Evolutionary conservation across 2,113 vertebrate species (phyloP).

Genomic region (Charadrius vociferus): DNA sequence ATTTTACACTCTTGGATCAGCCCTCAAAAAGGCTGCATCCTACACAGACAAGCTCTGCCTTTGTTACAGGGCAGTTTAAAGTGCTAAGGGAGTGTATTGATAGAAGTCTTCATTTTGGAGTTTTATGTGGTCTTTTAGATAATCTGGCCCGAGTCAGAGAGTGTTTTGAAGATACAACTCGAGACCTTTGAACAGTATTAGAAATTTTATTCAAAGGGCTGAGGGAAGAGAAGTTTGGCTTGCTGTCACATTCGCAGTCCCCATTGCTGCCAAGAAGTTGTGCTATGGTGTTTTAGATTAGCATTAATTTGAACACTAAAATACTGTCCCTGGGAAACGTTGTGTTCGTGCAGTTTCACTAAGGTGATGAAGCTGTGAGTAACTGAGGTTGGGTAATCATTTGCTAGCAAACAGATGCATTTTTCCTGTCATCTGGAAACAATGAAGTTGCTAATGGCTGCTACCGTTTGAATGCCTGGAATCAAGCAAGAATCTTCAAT

Average conservation of each 20-base stretch:
- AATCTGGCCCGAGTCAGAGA: neutral
- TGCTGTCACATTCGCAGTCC: neutral
- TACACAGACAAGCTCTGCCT: neutral
- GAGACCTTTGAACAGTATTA: neutral
- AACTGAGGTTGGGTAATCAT: neutral
- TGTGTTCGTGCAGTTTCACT: neutral
- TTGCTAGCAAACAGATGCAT: neutral
- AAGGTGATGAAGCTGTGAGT: neutral
- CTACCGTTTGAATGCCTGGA: neutral
- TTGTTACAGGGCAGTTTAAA: neutral
- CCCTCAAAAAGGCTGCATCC: conserved; percentile 1
- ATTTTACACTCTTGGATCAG: conserved; percentile 30
- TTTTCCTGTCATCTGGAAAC: conserved; percentile 22
- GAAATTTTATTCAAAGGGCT: neutral
- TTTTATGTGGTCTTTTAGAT: neutral
- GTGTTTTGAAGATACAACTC: neutral
- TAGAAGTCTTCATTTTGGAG: neutral
- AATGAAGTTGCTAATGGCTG: neutral
- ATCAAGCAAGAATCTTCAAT: neutral
- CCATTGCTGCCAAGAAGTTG: neutral
- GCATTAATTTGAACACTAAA: neutral
- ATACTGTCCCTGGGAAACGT: neutral
- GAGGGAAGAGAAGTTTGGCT: neutral
- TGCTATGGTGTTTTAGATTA: neutral
- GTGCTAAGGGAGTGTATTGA: neutral